A percentile compares a stretch with the other conserved stretches of the same genome.
phyloP scores from a whole-genome alignment of 2,888 invertebrate species.

The Carabus problematicus region DNA sequence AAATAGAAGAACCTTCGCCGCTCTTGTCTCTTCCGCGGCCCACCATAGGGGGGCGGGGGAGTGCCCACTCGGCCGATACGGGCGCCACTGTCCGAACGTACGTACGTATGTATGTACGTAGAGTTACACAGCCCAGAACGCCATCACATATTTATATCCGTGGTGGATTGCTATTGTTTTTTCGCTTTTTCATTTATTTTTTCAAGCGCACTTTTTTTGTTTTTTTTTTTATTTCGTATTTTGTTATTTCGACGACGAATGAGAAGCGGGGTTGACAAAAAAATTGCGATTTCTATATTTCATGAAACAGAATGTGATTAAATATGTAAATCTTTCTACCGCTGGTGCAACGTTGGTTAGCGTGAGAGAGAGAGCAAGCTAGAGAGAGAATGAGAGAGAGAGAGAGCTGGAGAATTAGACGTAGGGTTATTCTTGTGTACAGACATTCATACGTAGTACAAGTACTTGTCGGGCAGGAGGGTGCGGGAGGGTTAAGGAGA shows the following conservation, averaged over 20 bases:
- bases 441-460: no score
- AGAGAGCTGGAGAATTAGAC: no score
- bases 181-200: conserved; percentile 42
- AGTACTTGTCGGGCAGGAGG: no score
- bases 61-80: no score
- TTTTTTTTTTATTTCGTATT: conserved; percentile 38
- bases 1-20: background rate
- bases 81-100: conserved; percentile 4
- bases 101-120: conserved; percentile 28
- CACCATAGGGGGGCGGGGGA: no score
- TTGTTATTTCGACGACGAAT: conserved; percentile 40
- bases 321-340: conserved; percentile 39
- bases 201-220: conserved; percentile 30
- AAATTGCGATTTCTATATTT: conserved; percentile 43
- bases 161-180: conserved; percentile 58
- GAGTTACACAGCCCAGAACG: conserved; percentile 42
- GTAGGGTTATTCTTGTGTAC: no score
- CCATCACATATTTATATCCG: conserved; percentile 62
- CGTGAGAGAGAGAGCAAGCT: background rate
- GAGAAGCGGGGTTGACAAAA: conserved; percentile 40
- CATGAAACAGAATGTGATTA: conserved; percentile 43
- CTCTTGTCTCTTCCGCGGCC: no score
- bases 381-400: background rate
- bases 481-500: no score
- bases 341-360: conserved; percentile 10